Percentiles rank a stretch among this genome's conserved stretches.
Evolutionary conservation across 2,888 invertebrate species (phyloP).

Genomic region (Cephus nigrinus): DNA sequence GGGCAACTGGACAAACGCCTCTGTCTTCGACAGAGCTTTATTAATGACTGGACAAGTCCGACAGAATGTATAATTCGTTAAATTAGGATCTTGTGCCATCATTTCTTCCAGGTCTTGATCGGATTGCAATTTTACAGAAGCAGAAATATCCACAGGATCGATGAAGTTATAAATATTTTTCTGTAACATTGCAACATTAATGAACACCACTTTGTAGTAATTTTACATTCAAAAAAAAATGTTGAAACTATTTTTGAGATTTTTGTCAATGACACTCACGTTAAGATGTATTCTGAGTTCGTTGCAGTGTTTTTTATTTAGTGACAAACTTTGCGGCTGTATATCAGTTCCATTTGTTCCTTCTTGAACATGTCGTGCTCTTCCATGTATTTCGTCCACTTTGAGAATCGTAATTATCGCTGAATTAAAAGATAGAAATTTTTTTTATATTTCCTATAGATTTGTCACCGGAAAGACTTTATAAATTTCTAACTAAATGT

Average conservation of each 20-base stretch:
- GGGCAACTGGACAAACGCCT: slow-evolving; percentile 43
- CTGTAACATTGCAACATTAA: slow-evolving; percentile 29
- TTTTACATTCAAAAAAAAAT: neutral
- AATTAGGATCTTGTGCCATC: slow-evolving; percentile 11
- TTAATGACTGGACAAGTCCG: slow-evolving; percentile 46
- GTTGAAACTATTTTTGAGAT: neutral
- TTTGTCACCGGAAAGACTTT: neutral
- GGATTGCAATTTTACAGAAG: slow-evolving; percentile 27
- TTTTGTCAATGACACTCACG: slow-evolving; percentile 26
- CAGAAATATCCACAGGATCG: slow-evolving; percentile 43
- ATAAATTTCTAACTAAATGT: slow-evolving; percentile 1
- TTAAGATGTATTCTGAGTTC: slow-evolving; percentile 34
- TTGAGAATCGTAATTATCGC: slow-evolving; percentile 34
- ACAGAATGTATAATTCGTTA: slow-evolving; percentile 40
- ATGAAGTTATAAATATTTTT: slow-evolving; percentile 42
- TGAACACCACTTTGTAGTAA: neutral
- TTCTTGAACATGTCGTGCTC: slow-evolving; percentile 30
- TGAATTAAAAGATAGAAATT: slow-evolving; percentile 17
- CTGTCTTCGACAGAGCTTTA: slow-evolving; percentile 34
- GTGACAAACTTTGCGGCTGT: slow-evolving; percentile 25
- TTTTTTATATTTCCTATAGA: neutral
- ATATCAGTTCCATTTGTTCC: slow-evolving; percentile 26
- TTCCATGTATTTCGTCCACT: slow-evolving; percentile 39
- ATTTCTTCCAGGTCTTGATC: slow-evolving; percentile 22
- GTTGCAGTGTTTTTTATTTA: slow-evolving; percentile 21